Evolutionary conservation across 2,888 invertebrate genomes (phyloP).

Genomic region (Drosophila phalerata): DNA sequence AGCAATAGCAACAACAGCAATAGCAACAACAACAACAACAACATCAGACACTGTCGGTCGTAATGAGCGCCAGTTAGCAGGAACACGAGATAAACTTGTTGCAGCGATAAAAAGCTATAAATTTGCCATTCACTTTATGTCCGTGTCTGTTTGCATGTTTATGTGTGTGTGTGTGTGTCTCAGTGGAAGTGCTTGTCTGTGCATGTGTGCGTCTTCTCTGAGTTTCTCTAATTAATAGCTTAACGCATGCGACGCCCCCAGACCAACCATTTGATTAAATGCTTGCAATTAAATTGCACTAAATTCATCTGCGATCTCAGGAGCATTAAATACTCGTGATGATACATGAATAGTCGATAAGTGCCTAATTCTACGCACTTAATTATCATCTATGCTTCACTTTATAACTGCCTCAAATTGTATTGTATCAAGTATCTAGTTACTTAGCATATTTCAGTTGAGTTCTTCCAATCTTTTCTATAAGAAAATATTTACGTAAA

Average conservation of each 20-base stretch:
- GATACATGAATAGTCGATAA: conserved; percentile 12
- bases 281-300: conserved; percentile 73
- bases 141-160: conserved; percentile 4
- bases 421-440: not conserved
- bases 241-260: conserved; percentile 39
- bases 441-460: too few relatives aligned
- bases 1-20: conserved; percentile 19
- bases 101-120: conserved; percentile 76
- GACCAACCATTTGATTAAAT: conserved; percentile 50
- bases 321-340: conserved; percentile 18
- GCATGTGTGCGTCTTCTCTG: conserved; percentile 22
- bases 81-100: conserved; percentile 77
- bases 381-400: not conserved
- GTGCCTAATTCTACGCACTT: conserved; percentile 6
- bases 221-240: conserved; percentile 71
- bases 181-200: conserved; percentile 7
- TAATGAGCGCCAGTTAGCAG: conserved; percentile 74
- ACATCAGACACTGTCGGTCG: conserved; percentile 33
- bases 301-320: conserved; percentile 51
- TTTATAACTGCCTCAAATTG: not conserved
- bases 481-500: not conserved
- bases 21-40: conserved; percentile 22
- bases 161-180: not conserved
- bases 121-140: conserved; percentile 61
- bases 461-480: not conserved